These are phyloP conservation scores for Osmoderma eremita DNA, from an alignment of 2,888 invertebrate species.

Conservation along the genomic window DNA sequence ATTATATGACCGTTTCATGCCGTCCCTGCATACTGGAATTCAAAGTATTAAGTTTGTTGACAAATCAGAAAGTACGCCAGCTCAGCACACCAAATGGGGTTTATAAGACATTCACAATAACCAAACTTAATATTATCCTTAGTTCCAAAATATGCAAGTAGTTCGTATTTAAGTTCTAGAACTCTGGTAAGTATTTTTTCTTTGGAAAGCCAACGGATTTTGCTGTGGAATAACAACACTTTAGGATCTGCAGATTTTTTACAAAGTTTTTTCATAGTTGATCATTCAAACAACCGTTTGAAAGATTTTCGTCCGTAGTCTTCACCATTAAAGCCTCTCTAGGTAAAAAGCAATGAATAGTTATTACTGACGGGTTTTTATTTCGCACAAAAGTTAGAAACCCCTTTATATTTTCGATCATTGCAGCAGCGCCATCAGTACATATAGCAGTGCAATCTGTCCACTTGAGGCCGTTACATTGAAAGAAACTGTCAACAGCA, in stretches of 20 bases:
- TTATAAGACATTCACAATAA: neutral
- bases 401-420: no score
- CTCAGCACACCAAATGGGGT: neutral
- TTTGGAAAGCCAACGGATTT: constrained; percentile 5
- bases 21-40: no score
- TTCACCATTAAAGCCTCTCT: neutral
- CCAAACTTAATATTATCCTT: neutral
- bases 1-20: no score
- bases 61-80: constrained; percentile 1
- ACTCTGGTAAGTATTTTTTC: constrained; percentile 3
- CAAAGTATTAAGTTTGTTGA: neutral
- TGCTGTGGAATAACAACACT: constrained; percentile 10
- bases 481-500: no score
- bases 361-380: no score
- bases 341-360: no score
- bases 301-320: neutral
- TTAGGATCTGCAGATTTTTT: neutral
- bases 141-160: no score
- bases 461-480: no score
- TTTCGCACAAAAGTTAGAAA: no score
- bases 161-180: neutral
- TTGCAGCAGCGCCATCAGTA: no score
- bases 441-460: no score
- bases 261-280: neutral
- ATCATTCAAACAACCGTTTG: neutral